These are phyloP conservation scores for Bursaphelenchus mucronatus DNA, from an alignment of 1,140 invertebrate genomes.

Conservation along the genomic window DNA sequence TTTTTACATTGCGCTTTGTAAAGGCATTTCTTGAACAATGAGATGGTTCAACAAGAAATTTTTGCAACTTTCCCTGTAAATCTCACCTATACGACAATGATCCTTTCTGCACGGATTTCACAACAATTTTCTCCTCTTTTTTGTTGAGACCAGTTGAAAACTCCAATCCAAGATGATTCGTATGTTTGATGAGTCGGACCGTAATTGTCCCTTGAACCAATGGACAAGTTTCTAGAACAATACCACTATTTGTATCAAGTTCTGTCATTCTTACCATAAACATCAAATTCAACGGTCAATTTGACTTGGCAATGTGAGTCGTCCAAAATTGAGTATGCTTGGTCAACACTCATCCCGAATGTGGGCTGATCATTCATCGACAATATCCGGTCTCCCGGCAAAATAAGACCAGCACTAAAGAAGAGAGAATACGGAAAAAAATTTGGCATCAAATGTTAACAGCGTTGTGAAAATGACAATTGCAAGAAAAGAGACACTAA, in stretches of 20 bases:
- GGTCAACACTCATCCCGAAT: slow-evolving; percentile 3
- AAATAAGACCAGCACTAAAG: slow-evolving; percentile 2
- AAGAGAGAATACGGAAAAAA: neutral
- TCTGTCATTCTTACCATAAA: neutral
- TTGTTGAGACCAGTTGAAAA: neutral
- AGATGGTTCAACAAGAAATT: neutral
- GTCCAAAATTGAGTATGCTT: slow-evolving; percentile 7
- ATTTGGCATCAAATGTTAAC: neutral
- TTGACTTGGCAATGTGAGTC: neutral
- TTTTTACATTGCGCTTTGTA: too few relatives aligned
- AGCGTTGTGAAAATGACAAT: too few relatives aligned
- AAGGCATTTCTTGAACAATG: too few relatives aligned
- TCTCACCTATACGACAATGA: slow-evolving; percentile 4
- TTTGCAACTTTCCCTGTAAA: neutral
- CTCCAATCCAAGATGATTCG: slow-evolving; percentile 2
- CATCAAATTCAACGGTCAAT: slow-evolving; percentile 13
- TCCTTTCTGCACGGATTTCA: slow-evolving; percentile 2
- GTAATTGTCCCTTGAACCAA: neutral
- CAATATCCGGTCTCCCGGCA: slow-evolving; percentile 7
- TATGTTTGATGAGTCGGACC: slow-evolving; percentile 10
- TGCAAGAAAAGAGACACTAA: neutral
- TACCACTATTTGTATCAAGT: too few relatives aligned
- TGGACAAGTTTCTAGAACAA: slow-evolving; percentile 5
- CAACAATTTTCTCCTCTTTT: slow-evolving; percentile 14
- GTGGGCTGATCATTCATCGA: neutral